Evolutionary conservation across 2,888 invertebrate genomes (phyloP), one percentile per base, ranked within the genome.

Genomic region (Masnerella sp.): DNA sequence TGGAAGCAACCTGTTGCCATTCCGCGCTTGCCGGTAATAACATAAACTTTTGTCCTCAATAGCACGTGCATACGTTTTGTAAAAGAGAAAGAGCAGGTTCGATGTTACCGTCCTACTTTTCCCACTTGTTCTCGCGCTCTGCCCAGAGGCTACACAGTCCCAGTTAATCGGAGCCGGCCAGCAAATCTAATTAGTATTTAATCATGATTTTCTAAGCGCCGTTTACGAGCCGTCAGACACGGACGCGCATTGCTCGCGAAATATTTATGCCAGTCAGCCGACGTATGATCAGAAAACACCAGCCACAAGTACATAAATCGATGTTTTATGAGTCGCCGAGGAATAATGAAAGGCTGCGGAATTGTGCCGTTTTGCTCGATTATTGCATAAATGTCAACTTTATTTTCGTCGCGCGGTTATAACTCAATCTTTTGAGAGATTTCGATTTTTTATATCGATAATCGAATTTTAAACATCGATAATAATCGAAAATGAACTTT

Each of bases 111-210:
- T 73, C 62, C 73, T 67, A 73, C 73, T 73, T 73, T 68, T 67
- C 61, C 61, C 61, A 42, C 61, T 72, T 72, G 40, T 71, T 59
- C 65, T 30, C 51, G 65, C 25, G 36, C 45, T 71, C 58, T 65
- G 65, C 36, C 72, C 59, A 15, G 43, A 52, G 65, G 72, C 65
- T 30, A 28, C 14, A 9, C 12, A 65, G 65, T 65, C 59, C 47
- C 65, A 72, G 72, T 61, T 51, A 72, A 54, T 72, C 72, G 71
- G 58, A 49, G 22, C 71, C 49, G 43, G 56, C 49, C 67, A 32
- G 61, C 54, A 62, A 73, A 73, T 62, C 68, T 73, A 73, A 73
- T 73, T 73, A 73, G 72, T 73, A 73, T 73, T 73, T 73, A 56
- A 73, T 73, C 72, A 56, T 59, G 67, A 68, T 73, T 73, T 67